Base-by-base conservation (phyloP, 2,113 vertebrate genomes). In the Eira barbara region DNA sequence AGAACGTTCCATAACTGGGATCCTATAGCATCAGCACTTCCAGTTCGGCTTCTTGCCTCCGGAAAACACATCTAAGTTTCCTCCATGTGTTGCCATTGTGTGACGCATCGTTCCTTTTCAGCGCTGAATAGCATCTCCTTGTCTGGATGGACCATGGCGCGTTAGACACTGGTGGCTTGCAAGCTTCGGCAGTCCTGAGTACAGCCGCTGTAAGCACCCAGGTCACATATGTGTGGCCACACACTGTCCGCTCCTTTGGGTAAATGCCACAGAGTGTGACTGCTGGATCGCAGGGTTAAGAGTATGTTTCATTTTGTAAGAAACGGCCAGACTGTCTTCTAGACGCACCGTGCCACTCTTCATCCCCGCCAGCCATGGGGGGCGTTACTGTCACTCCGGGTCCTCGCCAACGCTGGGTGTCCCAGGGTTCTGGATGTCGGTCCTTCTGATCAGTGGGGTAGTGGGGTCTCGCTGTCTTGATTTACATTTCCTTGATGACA, bases 261-360 rank as follows among this genome's bases (percentile, higher is more conserved):
- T 87, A 57, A 65, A 45, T 7, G 20, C 14, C n/a, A 71, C 73
- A 57, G 6, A 73, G 23, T 3, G 0, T 6, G 9, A 36, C 0
- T 18, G 71, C 47, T 20, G 13, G 45, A 23, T 7, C 7, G 0
- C 1, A 7, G 0, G 0, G 63, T 71, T 79, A 15, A 71, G 7
- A 4, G 4, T 18, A 21, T 4, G 5, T 14, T 31, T 34, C 13
- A 18, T 31, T 80, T 63, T 36, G n/a, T 52, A 23, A 82, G 45
- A 57, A 89, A 20, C 20, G 6, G 23, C 13, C 36, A 18, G 36
- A 45, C 25, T 4, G 11, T 65, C 76, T 29, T 65, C 36, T 12
- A 12, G 21, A 65, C 18, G 7, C 14, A 21, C 39, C 12, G 21
- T 2, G 6, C 27, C 47, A 3, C 6, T 67, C 12, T 69, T 14